A percentile compares a stretch with the other conserved stretches of the same genome.
These are phyloP conservation scores for Danionella dracula DNA, from an alignment of 2,797 vertebrate genomes.

Conservation along the genomic window DNA sequence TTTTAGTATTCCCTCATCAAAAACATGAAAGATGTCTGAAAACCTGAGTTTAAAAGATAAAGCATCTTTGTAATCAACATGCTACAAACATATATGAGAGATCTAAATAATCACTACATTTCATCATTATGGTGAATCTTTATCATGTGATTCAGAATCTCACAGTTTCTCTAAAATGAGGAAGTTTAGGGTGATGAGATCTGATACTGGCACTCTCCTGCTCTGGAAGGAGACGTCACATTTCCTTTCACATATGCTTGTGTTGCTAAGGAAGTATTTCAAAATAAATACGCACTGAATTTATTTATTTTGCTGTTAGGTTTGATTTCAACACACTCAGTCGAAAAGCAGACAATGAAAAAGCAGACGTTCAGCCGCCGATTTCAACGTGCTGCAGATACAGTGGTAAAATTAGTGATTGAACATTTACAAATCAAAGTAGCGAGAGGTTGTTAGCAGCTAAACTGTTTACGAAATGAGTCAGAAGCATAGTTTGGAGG, in stretches of 20 bases:
- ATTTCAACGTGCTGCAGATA: not conserved
- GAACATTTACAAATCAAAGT: not conserved
- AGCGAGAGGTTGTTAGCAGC: not conserved
- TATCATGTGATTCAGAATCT: not conserved
- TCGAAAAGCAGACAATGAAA: not conserved
- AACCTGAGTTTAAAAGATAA: too few species aligned
- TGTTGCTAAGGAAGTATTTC: not conserved
- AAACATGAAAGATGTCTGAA: too few species aligned
- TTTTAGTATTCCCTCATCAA: too few species aligned
- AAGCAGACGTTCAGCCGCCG: not conserved
- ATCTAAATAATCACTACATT: not conserved
- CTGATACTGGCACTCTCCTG: not conserved
- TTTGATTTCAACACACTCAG: not conserved
- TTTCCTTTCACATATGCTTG: not conserved
- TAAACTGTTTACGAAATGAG: constrained; percentile 5
- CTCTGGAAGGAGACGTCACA: not conserved
- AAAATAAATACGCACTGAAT: not conserved
- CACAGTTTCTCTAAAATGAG: not conserved
- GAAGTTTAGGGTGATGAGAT: not conserved
- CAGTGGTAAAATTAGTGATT: not conserved
- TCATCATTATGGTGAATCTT: not conserved
- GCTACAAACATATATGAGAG: not conserved
- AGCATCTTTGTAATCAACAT: not conserved
- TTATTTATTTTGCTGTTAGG: not conserved
- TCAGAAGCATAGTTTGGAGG: not conserved